A percentile compares a stretch with the other conserved stretches of the same genome.
phyloP scores from a whole-genome alignment of 2,113 vertebrate genomes.

The human region DNA sequence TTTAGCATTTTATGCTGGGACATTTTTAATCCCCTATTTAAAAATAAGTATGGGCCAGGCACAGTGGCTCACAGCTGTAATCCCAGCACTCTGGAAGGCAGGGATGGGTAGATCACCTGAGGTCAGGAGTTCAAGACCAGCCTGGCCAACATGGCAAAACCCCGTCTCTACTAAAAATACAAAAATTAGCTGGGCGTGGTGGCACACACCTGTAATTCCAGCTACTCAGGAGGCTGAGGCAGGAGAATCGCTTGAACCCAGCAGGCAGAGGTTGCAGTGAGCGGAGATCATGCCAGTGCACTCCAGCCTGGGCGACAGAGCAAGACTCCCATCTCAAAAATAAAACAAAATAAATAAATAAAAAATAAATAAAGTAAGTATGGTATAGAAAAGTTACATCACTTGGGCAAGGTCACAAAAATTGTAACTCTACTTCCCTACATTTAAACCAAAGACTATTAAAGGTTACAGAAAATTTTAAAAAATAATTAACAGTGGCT shows the following conservation, averaged over 20 bases:
- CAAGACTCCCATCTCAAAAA: background rate
- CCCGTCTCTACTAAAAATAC: background rate
- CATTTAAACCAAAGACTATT: background rate
- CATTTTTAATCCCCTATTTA: background rate
- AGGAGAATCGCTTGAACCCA: background rate
- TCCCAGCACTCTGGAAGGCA: background rate
- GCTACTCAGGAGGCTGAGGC: background rate
- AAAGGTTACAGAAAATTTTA: constrained; percentile 6
- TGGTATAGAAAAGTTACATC: background rate
- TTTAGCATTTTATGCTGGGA: background rate
- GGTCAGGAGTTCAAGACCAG: background rate
- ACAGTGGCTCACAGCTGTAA: background rate
- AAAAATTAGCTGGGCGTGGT: background rate
- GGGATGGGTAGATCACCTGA: background rate
- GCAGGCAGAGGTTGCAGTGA: background rate
- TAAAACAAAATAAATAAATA: background rate
- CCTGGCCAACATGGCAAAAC: background rate
- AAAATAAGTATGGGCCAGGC: background rate
- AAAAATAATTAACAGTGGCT: background rate
- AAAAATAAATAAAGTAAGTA: background rate
- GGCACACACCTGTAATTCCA: background rate
- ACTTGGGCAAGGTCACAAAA: background rate
- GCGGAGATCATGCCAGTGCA: background rate
- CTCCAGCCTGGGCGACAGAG: background rate
- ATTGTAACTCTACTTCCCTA: background rate